Evolutionary conservation across 2,888 invertebrate species (phyloP), one percentile per base, ranked within the genome.

Genomic region (Brachyptera putata): DNA sequence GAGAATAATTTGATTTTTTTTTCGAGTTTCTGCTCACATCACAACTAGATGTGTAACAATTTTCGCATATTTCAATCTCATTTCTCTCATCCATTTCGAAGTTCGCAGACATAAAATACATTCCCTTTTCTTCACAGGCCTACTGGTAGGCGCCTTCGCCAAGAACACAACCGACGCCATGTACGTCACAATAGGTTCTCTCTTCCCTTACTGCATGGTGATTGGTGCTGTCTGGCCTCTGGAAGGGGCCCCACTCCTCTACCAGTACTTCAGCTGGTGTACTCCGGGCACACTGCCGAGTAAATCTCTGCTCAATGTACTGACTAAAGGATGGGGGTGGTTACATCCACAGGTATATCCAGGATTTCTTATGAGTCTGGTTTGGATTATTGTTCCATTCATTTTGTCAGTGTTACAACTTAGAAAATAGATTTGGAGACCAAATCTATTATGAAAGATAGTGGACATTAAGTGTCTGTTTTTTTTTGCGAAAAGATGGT

Each of bases 181-280:
- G 78, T 92, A 91, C 72, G 80, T 89, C 11, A 84, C 92, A 0
- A 85, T 93, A 0, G 95, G 95, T 13, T 89, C 89, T 64, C 93
- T 95, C 71, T 95, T 94, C 71, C 94, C 95, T 0, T 86, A 92
- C 80, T 84, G 95, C 64, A 77, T 95, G 64, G 76, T 93, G 5
- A 90, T 91, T 72, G 94, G 49, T 56, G 76, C 84, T 58, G 75
- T 87, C 41, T 87, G 87, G 87, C 87, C 87, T 0, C 68, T 84
- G 11, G 84, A 87, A 73, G 85, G 83, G 5, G 86, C 84, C 77
- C 84, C 84, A 14, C 37, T 21, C 1, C 9, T 30, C 0, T 73
- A 89, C 0, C 78, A 80, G 56, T 79, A 82, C 66, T 58, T 90
- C 37, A 85, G 89, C 3, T 76, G 84, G 53, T 71, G 77, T 1